Conservation (phyloP, 2,113 vertebrate genomes). For the Sinocyclocheilus rhinocerous region DNA sequence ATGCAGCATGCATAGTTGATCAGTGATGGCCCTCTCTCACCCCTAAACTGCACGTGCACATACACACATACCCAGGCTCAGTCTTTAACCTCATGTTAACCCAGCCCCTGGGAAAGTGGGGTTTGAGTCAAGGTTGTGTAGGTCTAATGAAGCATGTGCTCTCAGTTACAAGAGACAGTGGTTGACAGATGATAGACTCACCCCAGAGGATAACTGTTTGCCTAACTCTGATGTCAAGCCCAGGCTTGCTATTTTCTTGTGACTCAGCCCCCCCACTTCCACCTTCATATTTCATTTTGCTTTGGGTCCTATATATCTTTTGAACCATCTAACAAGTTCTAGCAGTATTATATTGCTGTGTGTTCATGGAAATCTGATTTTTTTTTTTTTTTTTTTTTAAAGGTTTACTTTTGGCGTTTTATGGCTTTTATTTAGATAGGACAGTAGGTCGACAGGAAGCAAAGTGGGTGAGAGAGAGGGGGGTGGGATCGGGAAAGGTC, state of each 20-base stretch:
- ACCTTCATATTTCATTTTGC: neutral
- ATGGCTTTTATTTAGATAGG: too few species aligned
- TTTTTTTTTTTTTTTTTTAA: neutral
- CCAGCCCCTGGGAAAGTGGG: neutral
- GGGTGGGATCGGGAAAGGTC: too few species aligned
- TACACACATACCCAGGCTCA: neutral
- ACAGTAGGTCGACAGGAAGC: too few species aligned
- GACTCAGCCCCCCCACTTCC: neutral
- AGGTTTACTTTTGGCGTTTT: too few species aligned
- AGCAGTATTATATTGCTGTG: neutral
- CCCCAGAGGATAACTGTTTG: conserved; percentile 18
- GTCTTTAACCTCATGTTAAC: neutral
- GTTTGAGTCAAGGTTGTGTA: neutral
- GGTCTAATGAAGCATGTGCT: neutral
- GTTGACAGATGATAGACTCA: conserved; percentile 1
- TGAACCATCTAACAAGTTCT: neutral
- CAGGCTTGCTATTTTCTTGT: conserved; percentile 30
- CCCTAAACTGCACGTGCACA: neutral
- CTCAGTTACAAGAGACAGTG: neutral
- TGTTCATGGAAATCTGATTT: neutral
- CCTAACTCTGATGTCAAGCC: neutral
- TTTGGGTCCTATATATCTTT: neutral
- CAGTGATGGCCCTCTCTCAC: neutral
- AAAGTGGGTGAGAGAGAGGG: too few species aligned
- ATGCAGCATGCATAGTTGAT: neutral